Evolutionary conservation across 2,888 invertebrate genomes (phyloP), one percentile per base, ranked within the genome.

Genomic region (Hemithea aestivaria): DNA sequence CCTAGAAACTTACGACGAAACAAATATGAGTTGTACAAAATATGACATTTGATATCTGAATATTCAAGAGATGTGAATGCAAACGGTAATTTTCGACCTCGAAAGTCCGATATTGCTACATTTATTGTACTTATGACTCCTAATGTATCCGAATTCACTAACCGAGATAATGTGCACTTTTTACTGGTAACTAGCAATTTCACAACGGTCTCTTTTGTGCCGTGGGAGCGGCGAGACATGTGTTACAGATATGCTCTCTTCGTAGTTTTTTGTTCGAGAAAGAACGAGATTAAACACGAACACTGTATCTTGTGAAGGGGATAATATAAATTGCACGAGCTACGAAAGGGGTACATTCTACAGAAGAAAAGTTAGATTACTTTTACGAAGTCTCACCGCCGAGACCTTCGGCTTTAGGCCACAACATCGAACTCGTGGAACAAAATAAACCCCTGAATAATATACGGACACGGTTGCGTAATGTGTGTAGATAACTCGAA

Each of bases 161-260:
- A 37, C 32, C 38, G 42, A 34, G 41, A 39, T 52, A 44, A 46
- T 55, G 58, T 47, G 45, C 25, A 42, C 48, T 55, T 56, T 40
- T 45, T 36, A 48, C 54, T 51, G 20, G 26, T 38, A 35, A 41
- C 36, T 46, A 36, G 23, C 34, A 27, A 45, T 57, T 62, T 60
- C 56, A 53, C 58, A 66, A 54, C 53, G 51, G 35, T 40, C 31
- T 47, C 53, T 28, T 53, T 62, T 67, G 62, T 57, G 38, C 35
- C 62, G 65, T 64, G 68, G 59, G 65, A 67, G 52, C 43, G 29
- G 24, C 35, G 46, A 47, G 51, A 51, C 51, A 52, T 40, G 25
- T 40, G 31, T 25, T 23, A 37, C 24, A 35, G 32, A 37, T 39
- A 40, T 38, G 31, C 27, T 37, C 45, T 39, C 29, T 42, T 48